Evolutionary conservation across 2,113 vertebrate species (phyloP).

Genomic region (Rhea americana): DNA sequence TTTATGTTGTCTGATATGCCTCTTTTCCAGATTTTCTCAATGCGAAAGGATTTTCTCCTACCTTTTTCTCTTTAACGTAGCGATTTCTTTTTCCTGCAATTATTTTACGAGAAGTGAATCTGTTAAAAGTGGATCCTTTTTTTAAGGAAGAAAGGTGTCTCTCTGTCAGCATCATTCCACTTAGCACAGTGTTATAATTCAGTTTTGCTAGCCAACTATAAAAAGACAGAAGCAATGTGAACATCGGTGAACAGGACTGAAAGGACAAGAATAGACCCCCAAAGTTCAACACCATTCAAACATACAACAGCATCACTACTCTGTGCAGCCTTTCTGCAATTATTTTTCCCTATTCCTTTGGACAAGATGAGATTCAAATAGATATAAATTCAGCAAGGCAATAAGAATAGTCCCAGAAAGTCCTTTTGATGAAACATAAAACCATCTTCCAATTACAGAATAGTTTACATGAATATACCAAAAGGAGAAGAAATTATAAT

Average conservation of each 20-base stretch:
- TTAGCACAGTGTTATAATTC: not conserved
- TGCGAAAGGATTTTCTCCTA: not conserved
- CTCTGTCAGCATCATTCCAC: not conserved
- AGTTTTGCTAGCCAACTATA: conserved; percentile 6
- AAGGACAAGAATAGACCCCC: conserved; percentile 4
- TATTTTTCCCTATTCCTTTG: not conserved
- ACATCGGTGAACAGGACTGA: not conserved
- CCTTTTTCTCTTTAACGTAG: not conserved
- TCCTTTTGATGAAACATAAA: conserved; percentile 4
- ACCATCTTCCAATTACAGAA: not conserved
- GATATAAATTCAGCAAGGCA: not conserved
- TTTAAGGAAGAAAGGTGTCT: not conserved
- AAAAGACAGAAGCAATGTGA: not conserved
- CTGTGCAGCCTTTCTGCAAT: not conserved
- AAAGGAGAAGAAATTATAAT: conserved; percentile 4
- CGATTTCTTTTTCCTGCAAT: not conserved
- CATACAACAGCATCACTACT: not conserved
- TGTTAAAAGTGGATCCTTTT: not conserved
- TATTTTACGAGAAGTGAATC: not conserved
- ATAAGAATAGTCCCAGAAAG: not conserved
- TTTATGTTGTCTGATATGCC: not conserved
- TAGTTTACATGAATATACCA: conserved; percentile 18
- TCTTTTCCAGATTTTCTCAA: not conserved
- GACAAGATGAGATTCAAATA: conserved; percentile 6
- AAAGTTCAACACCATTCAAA: not conserved